phyloP scores from a whole-genome alignment of 2,888 invertebrate species.

The Drosophila pseudotakahashii region DNA sequence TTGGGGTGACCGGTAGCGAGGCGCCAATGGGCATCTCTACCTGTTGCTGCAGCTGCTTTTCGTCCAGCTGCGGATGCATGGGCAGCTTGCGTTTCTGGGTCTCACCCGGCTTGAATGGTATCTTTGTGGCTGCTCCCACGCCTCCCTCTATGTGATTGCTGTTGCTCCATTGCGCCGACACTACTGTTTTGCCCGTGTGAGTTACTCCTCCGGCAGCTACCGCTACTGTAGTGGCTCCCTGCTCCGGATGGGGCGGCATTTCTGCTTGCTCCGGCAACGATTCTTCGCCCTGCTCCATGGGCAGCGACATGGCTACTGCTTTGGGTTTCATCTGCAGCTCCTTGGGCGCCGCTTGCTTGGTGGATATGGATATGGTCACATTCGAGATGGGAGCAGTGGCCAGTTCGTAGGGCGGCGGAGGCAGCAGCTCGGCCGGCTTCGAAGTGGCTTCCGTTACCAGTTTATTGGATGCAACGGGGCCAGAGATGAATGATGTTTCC shows the following conservation, averaged over 20 bases:
- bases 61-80: slow-evolving; percentile 44
- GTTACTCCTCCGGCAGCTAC: slow-evolving; percentile 19
- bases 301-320: slow-evolving; percentile 10
- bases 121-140: slow-evolving; percentile 12
- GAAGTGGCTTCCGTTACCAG: slow-evolving; percentile 27
- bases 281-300: slow-evolving; percentile 42
- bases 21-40: slow-evolving; percentile 36
- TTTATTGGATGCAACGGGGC: slow-evolving; percentile 61
- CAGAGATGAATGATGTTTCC: slow-evolving; percentile 87
- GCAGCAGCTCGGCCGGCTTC: slow-evolving; percentile 38
- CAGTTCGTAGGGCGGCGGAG: slow-evolving; percentile 58
- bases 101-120: slow-evolving; percentile 39
- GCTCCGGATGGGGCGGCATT: slow-evolving; percentile 27
- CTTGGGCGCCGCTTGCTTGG: slow-evolving; percentile 51
- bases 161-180: slow-evolving; percentile 17
- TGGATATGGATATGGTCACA: slow-evolving; percentile 72
- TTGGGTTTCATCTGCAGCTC: slow-evolving; percentile 36
- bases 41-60: slow-evolving; percentile 30
- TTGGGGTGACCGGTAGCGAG: slow-evolving; percentile 9
- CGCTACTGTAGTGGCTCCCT: slow-evolving; percentile 4
- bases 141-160: slow-evolving; percentile 23
- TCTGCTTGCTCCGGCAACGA: slow-evolving; percentile 45
- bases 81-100: slow-evolving; percentile 59
- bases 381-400: slow-evolving; percentile 59
- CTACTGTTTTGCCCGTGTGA: neutral